Conservation (phyloP, 2,888 invertebrate genomes). For the Drosophila pseudotalamancana region DNA sequence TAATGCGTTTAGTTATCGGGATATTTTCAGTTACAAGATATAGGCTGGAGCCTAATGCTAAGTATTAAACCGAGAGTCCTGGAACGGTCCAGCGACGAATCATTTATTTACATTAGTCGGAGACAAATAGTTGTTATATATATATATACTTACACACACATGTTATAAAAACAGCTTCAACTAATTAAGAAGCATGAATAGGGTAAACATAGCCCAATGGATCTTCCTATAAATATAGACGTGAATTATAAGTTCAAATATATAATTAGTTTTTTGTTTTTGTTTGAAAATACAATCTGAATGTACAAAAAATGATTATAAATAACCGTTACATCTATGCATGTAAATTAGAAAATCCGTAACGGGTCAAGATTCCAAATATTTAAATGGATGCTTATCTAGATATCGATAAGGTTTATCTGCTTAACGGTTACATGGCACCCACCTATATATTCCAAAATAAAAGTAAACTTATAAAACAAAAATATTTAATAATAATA, state of each 20-base stretch:
- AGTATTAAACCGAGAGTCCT: neutral
- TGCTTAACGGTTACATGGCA: too few relatives aligned
- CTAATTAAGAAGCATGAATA: conserved; percentile 1
- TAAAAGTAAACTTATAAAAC: neutral
- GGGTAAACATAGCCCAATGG: neutral
- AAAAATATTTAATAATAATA: neutral
- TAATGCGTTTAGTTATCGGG: neutral
- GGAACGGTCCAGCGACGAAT: conserved; percentile 3
- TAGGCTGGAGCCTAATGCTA: conserved; percentile 1
- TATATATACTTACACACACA: conserved; percentile 1
- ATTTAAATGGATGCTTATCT: neutral
- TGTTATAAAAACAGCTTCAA: conserved; percentile 18
- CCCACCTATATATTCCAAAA: too few relatives aligned
- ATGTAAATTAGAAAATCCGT: neutral
- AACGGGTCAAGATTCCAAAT: neutral
- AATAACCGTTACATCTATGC: too few relatives aligned
- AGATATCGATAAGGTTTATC: neutral
- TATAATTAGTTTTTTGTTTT: conserved; percentile 1
- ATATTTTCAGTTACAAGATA: neutral
- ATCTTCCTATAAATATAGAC: conserved; percentile 1
- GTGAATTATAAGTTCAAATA: conserved; percentile 6
- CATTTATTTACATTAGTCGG: conserved; percentile 4
- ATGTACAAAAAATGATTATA: conserved; percentile 26
- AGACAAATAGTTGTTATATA: conserved; percentile 10
- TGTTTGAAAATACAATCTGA: conserved; percentile 35